Evolutionary conservation across 2,888 invertebrate species (phyloP).

Genomic region (Neuroscelio doddi): DNA sequence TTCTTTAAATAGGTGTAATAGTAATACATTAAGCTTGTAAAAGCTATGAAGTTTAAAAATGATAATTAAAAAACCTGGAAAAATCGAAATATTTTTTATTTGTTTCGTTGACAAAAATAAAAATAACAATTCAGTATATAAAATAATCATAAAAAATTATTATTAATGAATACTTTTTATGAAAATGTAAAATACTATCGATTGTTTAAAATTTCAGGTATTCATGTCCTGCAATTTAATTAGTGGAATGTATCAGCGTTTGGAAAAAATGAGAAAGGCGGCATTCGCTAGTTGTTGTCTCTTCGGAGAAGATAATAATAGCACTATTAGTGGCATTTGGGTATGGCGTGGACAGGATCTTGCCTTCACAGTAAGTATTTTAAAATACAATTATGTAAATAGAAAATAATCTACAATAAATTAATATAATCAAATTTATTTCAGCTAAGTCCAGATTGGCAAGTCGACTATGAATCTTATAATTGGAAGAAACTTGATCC

Average conservation of each 20-base stretch:
- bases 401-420: neutral
- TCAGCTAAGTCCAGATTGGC: constrained; percentile 92
- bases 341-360: constrained; percentile 97
- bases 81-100: no score
- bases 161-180: no score
- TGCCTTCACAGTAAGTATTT: constrained; percentile 81
- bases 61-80: no score
- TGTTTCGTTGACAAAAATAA: no score
- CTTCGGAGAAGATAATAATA: constrained; percentile 94
- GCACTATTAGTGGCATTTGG: constrained; percentile 97
- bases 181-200: no score
- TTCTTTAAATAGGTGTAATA: no score
- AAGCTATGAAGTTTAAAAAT: no score
- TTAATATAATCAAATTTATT: no score
- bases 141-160: no score
- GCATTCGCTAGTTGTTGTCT: constrained; percentile 95
- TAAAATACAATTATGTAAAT: constrained; percentile 9
- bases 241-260: constrained; percentile 96
- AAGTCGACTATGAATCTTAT: constrained; percentile 97
- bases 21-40: no score
- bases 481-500: constrained; percentile 95
- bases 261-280: constrained; percentile 98
- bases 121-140: no score
- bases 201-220: constrained; percentile 74
- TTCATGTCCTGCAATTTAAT: constrained; percentile 99